These are phyloP conservation scores for Piliocolobus tephrosceles DNA, from an alignment of 2,113 vertebrate species.

Conservation along the genomic window DNA sequence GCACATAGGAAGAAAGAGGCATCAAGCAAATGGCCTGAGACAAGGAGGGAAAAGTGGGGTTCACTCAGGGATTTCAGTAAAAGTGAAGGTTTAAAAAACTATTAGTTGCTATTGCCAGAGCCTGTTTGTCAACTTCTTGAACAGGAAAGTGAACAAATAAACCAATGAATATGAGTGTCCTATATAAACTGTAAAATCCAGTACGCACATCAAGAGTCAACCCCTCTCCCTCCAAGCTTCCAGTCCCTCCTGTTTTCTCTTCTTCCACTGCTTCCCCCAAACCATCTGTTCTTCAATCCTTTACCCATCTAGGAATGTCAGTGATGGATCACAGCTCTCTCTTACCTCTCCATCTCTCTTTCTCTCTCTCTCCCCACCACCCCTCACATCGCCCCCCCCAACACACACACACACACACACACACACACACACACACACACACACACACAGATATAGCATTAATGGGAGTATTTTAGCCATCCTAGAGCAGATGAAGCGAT, in stretches of 20 bases:
- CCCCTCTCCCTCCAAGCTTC: accelerated
- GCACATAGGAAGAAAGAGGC: neutral
- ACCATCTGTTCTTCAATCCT: neutral
- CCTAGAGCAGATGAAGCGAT: neutral
- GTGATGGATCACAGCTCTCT: neutral
- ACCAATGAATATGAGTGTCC: neutral
- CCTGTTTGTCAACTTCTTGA: neutral
- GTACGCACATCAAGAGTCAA: accelerated
- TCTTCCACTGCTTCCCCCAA: neutral
- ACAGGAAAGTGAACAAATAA: neutral
- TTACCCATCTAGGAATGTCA: neutral
- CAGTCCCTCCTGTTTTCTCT: neutral
- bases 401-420: no score
- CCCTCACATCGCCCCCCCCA: no score
- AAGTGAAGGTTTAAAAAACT: neutral
- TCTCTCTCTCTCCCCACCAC: neutral
- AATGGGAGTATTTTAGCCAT: neutral
- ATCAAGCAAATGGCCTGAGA: neutral
- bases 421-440: no score
- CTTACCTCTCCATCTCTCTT: neutral
- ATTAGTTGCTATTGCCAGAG: neutral
- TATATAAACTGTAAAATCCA: neutral
- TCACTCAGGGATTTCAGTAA: neutral
- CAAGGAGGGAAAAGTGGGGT: neutral
- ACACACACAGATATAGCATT: neutral